Conservation (phyloP, 2,113 vertebrate species). For the Sciurus niger region DNA sequence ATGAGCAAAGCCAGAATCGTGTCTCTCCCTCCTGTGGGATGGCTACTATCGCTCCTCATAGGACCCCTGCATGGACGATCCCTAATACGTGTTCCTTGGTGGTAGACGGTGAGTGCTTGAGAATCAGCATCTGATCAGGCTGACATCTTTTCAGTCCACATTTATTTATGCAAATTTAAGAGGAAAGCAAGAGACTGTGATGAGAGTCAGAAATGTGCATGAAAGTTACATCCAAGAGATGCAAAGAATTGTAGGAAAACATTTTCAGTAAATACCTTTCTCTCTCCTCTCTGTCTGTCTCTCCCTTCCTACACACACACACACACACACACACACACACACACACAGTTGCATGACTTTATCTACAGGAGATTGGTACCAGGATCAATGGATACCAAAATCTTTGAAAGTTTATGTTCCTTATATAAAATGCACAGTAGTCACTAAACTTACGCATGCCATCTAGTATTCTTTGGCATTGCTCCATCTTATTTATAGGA, state of each 20-base stretch:
- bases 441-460: too few relatives aligned
- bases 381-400: background rate
- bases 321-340: too few relatives aligned
- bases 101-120: background rate
- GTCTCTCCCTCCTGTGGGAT: background rate
- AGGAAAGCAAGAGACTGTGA: background rate
- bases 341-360: too few relatives aligned
- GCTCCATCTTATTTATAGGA: background rate
- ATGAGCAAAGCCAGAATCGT: too few relatives aligned
- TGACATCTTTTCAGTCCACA: background rate
- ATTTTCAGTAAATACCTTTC: background rate
- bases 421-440: background rate
- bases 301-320: too few relatives aligned
- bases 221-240: background rate
- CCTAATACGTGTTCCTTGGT: accelerated
- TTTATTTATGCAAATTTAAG: background rate
- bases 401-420: background rate
- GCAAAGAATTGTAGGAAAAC: background rate
- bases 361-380: background rate
- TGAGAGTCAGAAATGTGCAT: background rate
- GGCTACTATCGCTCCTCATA: background rate
- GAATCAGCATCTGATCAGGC: background rate
- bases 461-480: background rate
- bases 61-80: background rate
- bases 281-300: background rate